Conservation (phyloP, 2,113 vertebrate genomes). For the Poicephalus gulielmi region DNA sequence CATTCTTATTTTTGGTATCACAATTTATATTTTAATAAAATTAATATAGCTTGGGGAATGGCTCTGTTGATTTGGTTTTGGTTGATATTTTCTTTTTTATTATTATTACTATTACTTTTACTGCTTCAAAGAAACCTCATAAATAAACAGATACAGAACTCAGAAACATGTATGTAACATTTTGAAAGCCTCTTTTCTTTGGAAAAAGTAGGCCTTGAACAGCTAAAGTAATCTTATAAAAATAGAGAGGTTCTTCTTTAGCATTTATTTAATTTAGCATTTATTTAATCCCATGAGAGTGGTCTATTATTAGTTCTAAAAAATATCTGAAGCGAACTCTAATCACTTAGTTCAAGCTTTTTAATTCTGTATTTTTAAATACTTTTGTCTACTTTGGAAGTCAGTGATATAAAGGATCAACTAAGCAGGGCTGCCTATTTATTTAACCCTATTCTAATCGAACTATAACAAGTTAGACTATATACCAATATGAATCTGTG, state of each 20-base stretch:
- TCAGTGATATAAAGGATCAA: not conserved
- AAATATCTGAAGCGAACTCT: not conserved
- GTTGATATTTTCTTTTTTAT: not conserved
- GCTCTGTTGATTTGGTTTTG: not conserved
- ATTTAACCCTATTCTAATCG: not conserved
- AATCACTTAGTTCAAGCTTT: not conserved
- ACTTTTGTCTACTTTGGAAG: not conserved
- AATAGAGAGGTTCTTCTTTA: not conserved
- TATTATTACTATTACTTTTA: not conserved
- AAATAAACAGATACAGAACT: not conserved
- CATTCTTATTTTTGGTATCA: not conserved
- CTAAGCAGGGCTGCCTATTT: not conserved
- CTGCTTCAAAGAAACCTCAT: not conserved
- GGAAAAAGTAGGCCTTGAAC: not conserved
- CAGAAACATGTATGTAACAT: not conserved
- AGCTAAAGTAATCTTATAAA: not conserved
- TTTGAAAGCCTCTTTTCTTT: not conserved
- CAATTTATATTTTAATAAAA: not conserved
- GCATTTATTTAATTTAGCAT: not conserved
- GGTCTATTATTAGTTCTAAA: not conserved
- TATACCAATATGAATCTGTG: not conserved
- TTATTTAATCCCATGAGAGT: not conserved
- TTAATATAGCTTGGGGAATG: not conserved
- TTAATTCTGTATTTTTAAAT: not conserved
- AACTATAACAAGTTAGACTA: not conserved